phyloP scores from a whole-genome alignment of 2,797 vertebrate genomes.

The Lacerta viridis region DNA sequence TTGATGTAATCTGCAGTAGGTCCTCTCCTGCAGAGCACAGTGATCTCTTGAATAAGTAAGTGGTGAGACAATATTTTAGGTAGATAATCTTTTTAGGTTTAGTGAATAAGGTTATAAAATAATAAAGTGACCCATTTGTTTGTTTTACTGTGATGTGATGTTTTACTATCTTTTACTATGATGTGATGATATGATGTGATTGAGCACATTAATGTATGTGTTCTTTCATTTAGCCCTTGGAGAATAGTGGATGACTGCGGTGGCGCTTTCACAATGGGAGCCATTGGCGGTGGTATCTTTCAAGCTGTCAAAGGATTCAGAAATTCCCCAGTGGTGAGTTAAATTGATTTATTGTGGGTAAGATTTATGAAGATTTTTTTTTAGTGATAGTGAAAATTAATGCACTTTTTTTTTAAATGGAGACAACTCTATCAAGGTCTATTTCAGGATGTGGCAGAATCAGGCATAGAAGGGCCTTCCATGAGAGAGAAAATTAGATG shows the following conservation, averaged over 20 bases:
- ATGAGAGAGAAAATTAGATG: neutral
- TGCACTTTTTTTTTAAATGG: neutral
- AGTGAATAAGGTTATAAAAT: neutral
- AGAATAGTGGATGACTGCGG: conserved; percentile 98
- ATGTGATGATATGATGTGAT: neutral
- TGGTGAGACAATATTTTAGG: too few species aligned
- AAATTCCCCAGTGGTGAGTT: conserved; percentile 93
- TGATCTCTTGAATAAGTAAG: too few species aligned
- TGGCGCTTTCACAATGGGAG: conserved; percentile 97
- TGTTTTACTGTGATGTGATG: neutral
- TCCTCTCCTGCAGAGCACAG: too few species aligned
- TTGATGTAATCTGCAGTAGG: too few species aligned
- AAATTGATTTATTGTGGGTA: neutral
- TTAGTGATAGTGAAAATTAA: neutral
- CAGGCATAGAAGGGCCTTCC: neutral
- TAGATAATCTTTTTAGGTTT: too few species aligned
- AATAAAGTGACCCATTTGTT: fast-evolving
- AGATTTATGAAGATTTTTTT: neutral
- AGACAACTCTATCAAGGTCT: neutral
- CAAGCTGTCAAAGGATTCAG: conserved; percentile 97
- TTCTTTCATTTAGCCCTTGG: conserved; percentile 88
- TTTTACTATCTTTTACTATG: neutral
- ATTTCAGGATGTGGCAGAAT: neutral
- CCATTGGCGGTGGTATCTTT: conserved; percentile 96
- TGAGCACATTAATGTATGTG: neutral